Percentiles rank a stretch among this genome's conserved stretches.
These are phyloP conservation scores for Hassar affinis DNA, from an alignment of 2,113 vertebrate genomes.

Conservation along the genomic window DNA sequence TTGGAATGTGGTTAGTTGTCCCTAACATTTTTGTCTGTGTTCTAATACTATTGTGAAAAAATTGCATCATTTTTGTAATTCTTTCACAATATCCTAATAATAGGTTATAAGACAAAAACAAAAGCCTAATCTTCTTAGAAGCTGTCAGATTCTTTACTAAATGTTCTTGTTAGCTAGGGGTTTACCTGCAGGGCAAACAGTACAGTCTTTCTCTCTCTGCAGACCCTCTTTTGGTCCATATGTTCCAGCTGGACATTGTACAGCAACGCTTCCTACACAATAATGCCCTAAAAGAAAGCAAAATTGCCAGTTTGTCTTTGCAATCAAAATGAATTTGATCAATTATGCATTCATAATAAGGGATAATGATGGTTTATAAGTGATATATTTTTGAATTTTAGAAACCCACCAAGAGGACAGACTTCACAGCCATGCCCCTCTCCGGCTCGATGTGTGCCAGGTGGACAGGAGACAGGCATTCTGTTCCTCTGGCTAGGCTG, in stretches of 20 bases:
- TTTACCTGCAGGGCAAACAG: slow-evolving; percentile 74
- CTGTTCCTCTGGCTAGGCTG: slow-evolving; percentile 53
- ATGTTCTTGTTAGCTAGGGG: not conserved
- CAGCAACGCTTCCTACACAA: slow-evolving; percentile 64
- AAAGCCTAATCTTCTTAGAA: not conserved
- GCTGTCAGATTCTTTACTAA: not conserved
- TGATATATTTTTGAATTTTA: not conserved
- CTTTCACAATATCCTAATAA: not conserved
- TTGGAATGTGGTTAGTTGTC: not conserved
- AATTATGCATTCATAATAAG: not conserved
- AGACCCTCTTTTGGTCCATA: slow-evolving; percentile 70
- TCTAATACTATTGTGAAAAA: not conserved
- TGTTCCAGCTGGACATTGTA: slow-evolving; percentile 75
- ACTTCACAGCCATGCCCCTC: slow-evolving; percentile 61
- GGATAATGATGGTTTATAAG: not conserved
- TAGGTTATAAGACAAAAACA: too few species aligned
- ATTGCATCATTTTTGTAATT: not conserved
- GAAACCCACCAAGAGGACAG: slow-evolving; percentile 68
- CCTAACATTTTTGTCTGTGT: not conserved
- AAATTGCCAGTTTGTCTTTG: not conserved
- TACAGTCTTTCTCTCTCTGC: slow-evolving; percentile 65
- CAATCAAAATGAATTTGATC: not conserved
- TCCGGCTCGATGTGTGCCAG: slow-evolving; percentile 67
- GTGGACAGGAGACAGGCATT: slow-evolving; percentile 60
- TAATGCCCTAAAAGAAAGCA: slow-evolving; percentile 71